Base-by-base conservation (phyloP, 2,113 vertebrate species). In the Syngnathus floridae region DNA sequence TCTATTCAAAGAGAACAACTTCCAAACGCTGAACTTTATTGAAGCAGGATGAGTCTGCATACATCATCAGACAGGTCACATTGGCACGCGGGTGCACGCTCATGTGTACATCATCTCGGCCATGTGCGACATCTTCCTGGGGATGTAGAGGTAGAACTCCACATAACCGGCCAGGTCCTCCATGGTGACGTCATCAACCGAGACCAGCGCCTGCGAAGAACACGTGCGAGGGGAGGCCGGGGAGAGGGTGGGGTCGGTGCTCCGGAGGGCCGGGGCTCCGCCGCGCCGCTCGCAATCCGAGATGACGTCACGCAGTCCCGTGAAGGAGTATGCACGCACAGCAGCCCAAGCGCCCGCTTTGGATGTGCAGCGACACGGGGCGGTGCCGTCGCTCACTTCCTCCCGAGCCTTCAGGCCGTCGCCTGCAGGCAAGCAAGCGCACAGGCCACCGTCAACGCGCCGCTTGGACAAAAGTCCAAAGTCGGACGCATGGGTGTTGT, bases 61-160 rank as follows among this genome's bases (percentile, higher is more conserved):
- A 51, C 7, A 17, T 49, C 1, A 49, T 19, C 46, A 7, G 12
- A 13, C 16, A 2, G 22, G 14, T 26, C 22, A 31, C 10, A 16
- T 31, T 4, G 35, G 21, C 2, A 10, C 7, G 5, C 45, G 16
- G 5, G 10, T n/a, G 19, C 10, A 4, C 26, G 0, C 66, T 93
- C 92, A 99, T 79, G 96, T 98, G 89, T 99, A 99, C 97, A 99
- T 99, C 96, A 99, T 99, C 86, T 99, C 97, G 12, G 97, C 96
- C 97, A 99, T 99, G 89, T 97, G 96, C 6, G 97, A 99, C 97
- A 99, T 99, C 85, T 99, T 98, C 92, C 98, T 98, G 70, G 97
- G 97, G 83, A 99, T 96, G 90, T 96, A 96, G 36, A 99, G 89
- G 82, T 95, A 99, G 81, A 93, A 96, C 76, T 99, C 97, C 94